These are phyloP conservation scores for zebrafish (Danio rerio) DNA, from an alignment of 2,113 vertebrate species.

Conservation along the genomic window GRCz12tu NC_133192.1:56697001-56697500, in stretches of 20 bases:
- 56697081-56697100: slow-evolving; percentile 62
- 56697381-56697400: background rate
- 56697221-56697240: slow-evolving; percentile 83
- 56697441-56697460: too few relatives aligned
- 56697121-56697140: slow-evolving; percentile 86
- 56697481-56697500: too few relatives aligned
- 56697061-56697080: slow-evolving; percentile 65
- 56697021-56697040: slow-evolving; percentile 69
- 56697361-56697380: background rate
- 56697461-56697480: too few relatives aligned
- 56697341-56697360: slow-evolving; percentile 46
- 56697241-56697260: slow-evolving; percentile 95
- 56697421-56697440: too few relatives aligned
- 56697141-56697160: slow-evolving; percentile 95
- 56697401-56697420: background rate
- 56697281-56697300: slow-evolving; percentile 88
- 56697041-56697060: slow-evolving; percentile 77
- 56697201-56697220: slow-evolving; percentile 53
- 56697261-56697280: slow-evolving; percentile 94
- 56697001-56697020: background rate
- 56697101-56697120: slow-evolving; percentile 92
- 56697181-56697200: slow-evolving; percentile 80
- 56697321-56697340: slow-evolving; percentile 58
- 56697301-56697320: slow-evolving; percentile 82
- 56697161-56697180: slow-evolving; percentile 88